Conservation (phyloP, 1,140 invertebrate genomes). For the Phymastichus coffea region DNA sequence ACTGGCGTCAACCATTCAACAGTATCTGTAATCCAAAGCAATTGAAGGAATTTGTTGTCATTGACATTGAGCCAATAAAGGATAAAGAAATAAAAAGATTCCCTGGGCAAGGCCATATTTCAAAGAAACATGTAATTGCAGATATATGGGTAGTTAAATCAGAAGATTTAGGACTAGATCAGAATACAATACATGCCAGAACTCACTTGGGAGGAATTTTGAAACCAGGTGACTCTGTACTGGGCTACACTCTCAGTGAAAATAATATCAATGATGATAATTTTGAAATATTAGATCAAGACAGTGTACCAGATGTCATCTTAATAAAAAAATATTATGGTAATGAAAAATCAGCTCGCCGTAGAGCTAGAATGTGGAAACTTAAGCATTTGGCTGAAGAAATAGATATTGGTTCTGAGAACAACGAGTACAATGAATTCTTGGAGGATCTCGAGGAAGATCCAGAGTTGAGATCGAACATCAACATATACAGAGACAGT, state of each 20-base stretch:
- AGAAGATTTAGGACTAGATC: conserved; percentile 82
- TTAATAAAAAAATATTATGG: conserved; percentile 92
- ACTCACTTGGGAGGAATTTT: conserved; percentile 95
- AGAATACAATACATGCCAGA: conserved; percentile 80
- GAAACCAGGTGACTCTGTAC: conserved; percentile 87
- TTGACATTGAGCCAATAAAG: conserved; percentile 87
- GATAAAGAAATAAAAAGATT: conserved; percentile 77
- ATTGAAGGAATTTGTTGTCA: conserved; percentile 89
- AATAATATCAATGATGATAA: conserved; percentile 88
- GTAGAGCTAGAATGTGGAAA: conserved; percentile 86
- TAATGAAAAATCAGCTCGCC: conserved; percentile 65
- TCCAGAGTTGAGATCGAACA: conserved; percentile 78
- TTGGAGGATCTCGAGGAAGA: conserved; percentile 98
- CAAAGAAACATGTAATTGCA: conserved; percentile 84
- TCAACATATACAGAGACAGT: conserved; percentile 89
- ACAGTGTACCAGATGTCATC: conserved; percentile 83
- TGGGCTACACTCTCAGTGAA: conserved; percentile 89
- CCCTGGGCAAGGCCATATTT: conserved; percentile 84
- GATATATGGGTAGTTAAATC: conserved; percentile 93
- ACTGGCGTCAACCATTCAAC: conserved; percentile 85
- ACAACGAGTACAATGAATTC: conserved; percentile 91
- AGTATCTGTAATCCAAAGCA: conserved; percentile 89
- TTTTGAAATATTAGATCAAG: conserved; percentile 79
- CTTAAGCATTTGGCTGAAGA: conserved; percentile 79
- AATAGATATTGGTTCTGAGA: conserved; percentile 66